These are phyloP conservation scores for Nomada fabriciana DNA, from an alignment of 2,888 invertebrate genomes.

Conservation along the genomic window DNA sequence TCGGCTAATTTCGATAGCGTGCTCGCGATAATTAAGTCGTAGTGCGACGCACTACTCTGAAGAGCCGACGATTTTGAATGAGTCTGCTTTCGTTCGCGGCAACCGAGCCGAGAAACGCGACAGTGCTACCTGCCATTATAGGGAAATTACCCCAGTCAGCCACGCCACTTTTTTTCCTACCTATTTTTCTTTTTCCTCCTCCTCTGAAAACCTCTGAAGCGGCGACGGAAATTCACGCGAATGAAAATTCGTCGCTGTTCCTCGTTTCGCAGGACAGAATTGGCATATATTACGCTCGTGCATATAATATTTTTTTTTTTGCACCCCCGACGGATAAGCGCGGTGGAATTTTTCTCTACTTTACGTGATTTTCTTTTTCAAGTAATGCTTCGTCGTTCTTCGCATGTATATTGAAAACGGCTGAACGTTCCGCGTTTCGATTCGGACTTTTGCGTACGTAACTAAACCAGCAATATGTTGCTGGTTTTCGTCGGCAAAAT, in stretches of 20 bases:
- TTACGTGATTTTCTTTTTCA: too few relatives aligned
- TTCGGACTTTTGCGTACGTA: background rate
- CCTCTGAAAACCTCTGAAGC: background rate
- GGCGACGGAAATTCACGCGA: slow-evolving; percentile 1
- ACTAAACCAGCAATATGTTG: background rate
- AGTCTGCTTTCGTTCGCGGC: slow-evolving; percentile 9
- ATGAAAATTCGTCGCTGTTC: background rate
- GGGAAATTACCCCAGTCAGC: slow-evolving; percentile 45
- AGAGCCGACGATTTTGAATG: slow-evolving; percentile 42
- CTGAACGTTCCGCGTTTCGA: too few relatives aligned
- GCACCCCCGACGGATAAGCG: too few relatives aligned
- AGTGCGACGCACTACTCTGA: slow-evolving; percentile 4
- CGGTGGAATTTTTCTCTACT: too few relatives aligned
- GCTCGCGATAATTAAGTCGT: slow-evolving; percentile 43
- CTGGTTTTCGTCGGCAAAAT: background rate
- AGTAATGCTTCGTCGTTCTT: too few relatives aligned
- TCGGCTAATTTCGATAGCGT: slow-evolving; percentile 28
- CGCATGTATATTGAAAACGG: too few relatives aligned
- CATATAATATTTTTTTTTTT: too few relatives aligned
- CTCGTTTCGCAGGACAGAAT: background rate
- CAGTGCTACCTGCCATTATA: slow-evolving; percentile 17
- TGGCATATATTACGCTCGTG: background rate
- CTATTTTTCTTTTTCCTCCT: background rate
- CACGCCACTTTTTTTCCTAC: background rate
- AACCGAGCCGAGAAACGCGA: slow-evolving; percentile 24